Percentiles rank a stretch among this genome's conserved stretches.
Conservation (phyloP, 2,113 vertebrate species). For the Perca fluviatilis region DNA sequence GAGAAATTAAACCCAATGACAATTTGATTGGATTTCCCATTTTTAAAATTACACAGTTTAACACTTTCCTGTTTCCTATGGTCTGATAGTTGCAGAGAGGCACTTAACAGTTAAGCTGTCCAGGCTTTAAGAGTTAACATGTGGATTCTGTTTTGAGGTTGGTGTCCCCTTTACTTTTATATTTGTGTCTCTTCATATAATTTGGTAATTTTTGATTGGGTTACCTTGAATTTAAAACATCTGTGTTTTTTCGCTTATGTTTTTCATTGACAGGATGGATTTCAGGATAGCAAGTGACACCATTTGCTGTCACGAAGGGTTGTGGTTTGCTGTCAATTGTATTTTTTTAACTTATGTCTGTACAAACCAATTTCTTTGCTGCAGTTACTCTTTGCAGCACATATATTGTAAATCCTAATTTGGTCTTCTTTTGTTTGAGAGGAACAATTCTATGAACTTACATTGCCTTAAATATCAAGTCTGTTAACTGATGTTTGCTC, state of each 20-base stretch:
- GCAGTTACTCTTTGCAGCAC: slow-evolving; percentile 20
- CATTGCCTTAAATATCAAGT: slow-evolving; percentile 84
- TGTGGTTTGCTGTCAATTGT: not conserved
- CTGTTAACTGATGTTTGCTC: slow-evolving; percentile 64
- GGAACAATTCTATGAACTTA: slow-evolving; percentile 65
- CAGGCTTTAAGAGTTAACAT: not conserved
- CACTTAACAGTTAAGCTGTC: not conserved
- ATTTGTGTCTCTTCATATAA: slow-evolving; percentile 26
- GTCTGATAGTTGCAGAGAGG: not conserved
- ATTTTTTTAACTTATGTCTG: not conserved
- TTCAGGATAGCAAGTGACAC: not conserved
- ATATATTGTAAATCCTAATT: not conserved
- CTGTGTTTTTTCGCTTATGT: not conserved
- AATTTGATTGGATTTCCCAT: not conserved
- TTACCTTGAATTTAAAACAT: not conserved
- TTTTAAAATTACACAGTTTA: not conserved
- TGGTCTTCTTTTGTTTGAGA: slow-evolving; percentile 26
- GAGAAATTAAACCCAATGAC: not conserved
- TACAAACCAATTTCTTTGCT: slow-evolving; percentile 8
- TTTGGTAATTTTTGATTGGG: not conserved
- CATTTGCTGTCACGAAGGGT: not conserved
- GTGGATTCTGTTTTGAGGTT: slow-evolving; percentile 46
- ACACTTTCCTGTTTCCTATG: not conserved
- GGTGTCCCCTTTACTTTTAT: slow-evolving; percentile 47
- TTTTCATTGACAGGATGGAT: not conserved